Base-by-base conservation (phyloP, 1,140 invertebrate genomes). In the Caenorhabditis briggsae region DNA sequence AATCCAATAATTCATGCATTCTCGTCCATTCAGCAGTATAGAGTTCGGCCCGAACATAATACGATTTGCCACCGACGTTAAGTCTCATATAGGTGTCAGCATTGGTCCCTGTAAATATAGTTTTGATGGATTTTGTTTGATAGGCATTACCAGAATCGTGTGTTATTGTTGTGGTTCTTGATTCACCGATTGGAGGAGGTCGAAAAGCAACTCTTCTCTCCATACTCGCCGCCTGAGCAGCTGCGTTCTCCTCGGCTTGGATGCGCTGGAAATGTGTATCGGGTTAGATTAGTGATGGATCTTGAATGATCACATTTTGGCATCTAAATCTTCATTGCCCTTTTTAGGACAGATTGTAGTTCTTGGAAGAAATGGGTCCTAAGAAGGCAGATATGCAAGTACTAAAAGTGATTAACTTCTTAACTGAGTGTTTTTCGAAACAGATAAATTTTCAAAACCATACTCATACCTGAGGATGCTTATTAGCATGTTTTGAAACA, bases 41-140 rank as follows among this genome's bases (percentile, higher is more conserved):
- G 16, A 87, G 74, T 59, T 91, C 90, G 8, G 82, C 43, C 23
- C 91, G 74, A 58, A 92, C 91, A 56, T 86, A 87, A 82, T 88
- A 91, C 9, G 90, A 89, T 74, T 92, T 92, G 11, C 90, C 90
- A 11, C 90, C 90, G 78, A 91, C 70, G 82, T 89, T 92, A n/a
- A 91, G 59, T 20, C 83, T 74, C 64, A 91, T 87, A 53, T 55
- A 70, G 8, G 61, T 20, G 7, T 87, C 86, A 43, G 59, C 46
- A 50, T 78, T 78, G 70, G 70, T 20, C 11, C 70, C 70, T 78
- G 64, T 6, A 70, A 50, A 50, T 8, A 23, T 5, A 50, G 41
- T 50, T 20, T 53, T 53, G 9, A 23, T 23, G 11, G 5, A 18
- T 12, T 50, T 78, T 46, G 9, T 46, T 25, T 41, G 64, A 70